Conservation (phyloP, 2,113 vertebrate genomes). For the Apeltes quadracus region DNA sequence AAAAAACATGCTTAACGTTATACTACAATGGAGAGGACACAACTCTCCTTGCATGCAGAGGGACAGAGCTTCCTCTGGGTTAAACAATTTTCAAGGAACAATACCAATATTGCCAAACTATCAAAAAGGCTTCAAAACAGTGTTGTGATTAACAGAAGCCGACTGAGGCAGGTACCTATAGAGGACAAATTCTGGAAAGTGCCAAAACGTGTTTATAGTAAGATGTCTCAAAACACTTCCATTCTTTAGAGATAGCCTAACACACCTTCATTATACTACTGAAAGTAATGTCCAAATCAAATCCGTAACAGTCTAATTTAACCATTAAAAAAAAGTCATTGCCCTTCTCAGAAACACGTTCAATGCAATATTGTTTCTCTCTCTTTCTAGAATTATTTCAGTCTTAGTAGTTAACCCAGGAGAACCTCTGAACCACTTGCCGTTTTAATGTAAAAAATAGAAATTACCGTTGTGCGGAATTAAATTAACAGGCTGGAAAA, state of each 20-base stretch:
- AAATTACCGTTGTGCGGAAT: conserved; percentile 58
- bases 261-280: conserved; percentile 33
- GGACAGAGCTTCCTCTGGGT: conserved; percentile 80
- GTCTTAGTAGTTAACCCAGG: conserved; percentile 70
- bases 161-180: conserved; percentile 53
- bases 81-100: conserved; percentile 53
- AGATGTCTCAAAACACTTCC: conserved; percentile 39
- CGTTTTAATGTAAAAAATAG: conserved; percentile 62
- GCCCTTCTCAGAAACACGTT: conserved; percentile 42
- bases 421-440: conserved; percentile 79
- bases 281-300: conserved; percentile 61
- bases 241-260: conserved; percentile 35
- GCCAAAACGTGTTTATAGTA: conserved; percentile 52
- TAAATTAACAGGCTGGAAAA: conserved; percentile 77
- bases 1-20: conserved; percentile 77
- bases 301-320: conserved; percentile 33
- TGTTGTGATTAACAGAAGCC: conserved; percentile 47
- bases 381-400: conserved; percentile 14
- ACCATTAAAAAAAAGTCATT: conserved; percentile 23
- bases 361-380: conserved; percentile 41
- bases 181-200: conserved; percentile 38
- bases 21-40: conserved; percentile 80
- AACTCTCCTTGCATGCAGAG: conserved; percentile 79
- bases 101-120: conserved; percentile 50
- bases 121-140: conserved; percentile 33